Evolutionary conservation across 2,113 vertebrate species (phyloP).

Genomic region (Collichthys lucidus): DNA sequence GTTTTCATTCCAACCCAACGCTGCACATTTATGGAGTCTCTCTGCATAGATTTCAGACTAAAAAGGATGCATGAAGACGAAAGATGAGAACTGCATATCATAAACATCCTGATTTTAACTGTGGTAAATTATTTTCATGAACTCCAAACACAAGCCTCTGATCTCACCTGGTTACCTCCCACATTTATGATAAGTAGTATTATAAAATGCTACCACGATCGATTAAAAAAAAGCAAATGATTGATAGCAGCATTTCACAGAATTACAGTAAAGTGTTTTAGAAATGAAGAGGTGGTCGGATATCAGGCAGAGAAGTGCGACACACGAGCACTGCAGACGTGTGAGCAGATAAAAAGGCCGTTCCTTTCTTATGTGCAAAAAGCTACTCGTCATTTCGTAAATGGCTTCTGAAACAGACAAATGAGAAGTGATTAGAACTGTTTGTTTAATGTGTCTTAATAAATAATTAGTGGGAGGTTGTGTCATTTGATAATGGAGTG

Average conservation of each 20-base stretch:
- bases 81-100: constrained; percentile 5
- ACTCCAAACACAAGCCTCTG: constrained; percentile 5
- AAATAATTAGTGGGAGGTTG: neutral
- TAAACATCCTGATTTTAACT: constrained; percentile 3
- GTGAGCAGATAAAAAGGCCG: constrained; percentile 22
- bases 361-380: constrained; percentile 57
- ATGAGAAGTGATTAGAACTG: neutral
- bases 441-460: neutral
- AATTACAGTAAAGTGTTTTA: neutral
- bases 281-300: neutral
- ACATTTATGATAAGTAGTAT: neutral
- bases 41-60: constrained; percentile 62
- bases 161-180: neutral
- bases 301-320: constrained; percentile 25
- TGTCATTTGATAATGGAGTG: constrained; percentile 1
- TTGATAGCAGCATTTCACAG: constrained; percentile 1
- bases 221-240: neutral
- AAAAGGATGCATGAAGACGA: constrained; percentile 17
- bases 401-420: constrained; percentile 5
- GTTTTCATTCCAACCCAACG: constrained; percentile 39
- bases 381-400: constrained; percentile 29
- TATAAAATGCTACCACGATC: neutral
- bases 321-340: neutral
- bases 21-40: constrained; percentile 15
- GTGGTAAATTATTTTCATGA: neutral